phyloP scores from a whole-genome alignment of 1,140 invertebrate genomes.

The Neotoxoptera formosana region DNA sequence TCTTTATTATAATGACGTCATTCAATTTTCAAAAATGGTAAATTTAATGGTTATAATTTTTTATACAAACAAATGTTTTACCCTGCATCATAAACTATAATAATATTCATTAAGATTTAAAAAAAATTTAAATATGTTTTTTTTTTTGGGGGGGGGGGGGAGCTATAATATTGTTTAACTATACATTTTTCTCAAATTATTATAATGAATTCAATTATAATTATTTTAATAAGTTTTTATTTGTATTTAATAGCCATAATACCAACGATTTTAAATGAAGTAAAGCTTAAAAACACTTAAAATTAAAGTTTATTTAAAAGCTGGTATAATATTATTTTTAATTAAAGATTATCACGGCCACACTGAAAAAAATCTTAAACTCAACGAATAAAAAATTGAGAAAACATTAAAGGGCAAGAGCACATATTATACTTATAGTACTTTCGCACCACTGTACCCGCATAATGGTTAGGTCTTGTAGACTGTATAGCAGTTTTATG shows the following conservation, averaged over 20 bases:
- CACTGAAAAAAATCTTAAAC: background rate
- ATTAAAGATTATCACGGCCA: background rate
- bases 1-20: too few relatives aligned
- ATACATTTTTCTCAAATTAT: background rate
- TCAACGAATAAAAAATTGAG: background rate
- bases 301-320: background rate
- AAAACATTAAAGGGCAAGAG: background rate
- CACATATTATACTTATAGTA: background rate
- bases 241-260: too few relatives aligned
- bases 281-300: too few relatives aligned
- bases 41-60: too few relatives aligned
- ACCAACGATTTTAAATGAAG: too few relatives aligned
- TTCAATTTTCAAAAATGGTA: too few relatives aligned
- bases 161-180: background rate
- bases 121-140: too few relatives aligned
- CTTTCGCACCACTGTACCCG: background rate
- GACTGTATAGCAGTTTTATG: background rate
- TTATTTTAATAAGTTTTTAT: background rate
- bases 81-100: too few relatives aligned
- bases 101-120: too few relatives aligned
- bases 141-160: too few relatives aligned
- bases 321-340: background rate
- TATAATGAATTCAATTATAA: background rate
- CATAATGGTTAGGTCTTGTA: background rate
- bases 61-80: too few relatives aligned